These are phyloP conservation scores for Clusia tigrina DNA, from an alignment of 2,888 invertebrate species.

Conservation along the genomic window DNA sequence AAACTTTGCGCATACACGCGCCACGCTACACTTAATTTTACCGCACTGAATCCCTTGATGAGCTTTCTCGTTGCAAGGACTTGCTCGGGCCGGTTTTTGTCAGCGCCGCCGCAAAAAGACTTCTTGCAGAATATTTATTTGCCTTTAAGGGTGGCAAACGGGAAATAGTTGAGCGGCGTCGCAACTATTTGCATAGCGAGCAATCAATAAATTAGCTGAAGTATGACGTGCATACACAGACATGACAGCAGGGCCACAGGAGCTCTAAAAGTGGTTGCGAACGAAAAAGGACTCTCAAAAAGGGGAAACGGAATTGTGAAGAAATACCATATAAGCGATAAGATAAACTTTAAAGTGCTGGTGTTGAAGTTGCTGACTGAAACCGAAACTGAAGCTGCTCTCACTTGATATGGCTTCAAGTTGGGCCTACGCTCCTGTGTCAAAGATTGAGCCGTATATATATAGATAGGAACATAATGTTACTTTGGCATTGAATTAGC, in stretches of 20 bases:
- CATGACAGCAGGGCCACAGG: no score
- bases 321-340: neutral
- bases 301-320: neutral
- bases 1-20: conserved; percentile 21
- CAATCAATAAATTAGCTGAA: conserved; percentile 16
- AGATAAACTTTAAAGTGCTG: conserved; percentile 1
- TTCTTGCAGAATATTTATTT: conserved; percentile 17
- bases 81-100: conserved; percentile 1
- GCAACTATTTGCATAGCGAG: conserved; percentile 16
- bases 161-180: neutral
- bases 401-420: no score
- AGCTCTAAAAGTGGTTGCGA: neutral
- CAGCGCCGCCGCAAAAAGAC: neutral
- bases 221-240: neutral
- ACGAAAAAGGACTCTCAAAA: neutral
- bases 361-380: neutral
- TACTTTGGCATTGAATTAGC: no score
- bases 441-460: no score
- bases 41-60: conserved; percentile 27
- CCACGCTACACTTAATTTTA: conserved; percentile 25
- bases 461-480: no score
- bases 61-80: conserved; percentile 5
- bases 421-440: no score
- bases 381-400: no score
- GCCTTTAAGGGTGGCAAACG: conserved; percentile 3